phyloP scores from a whole-genome alignment of 2,797 vertebrate species.

The Loriculus beryllinus region DNA sequence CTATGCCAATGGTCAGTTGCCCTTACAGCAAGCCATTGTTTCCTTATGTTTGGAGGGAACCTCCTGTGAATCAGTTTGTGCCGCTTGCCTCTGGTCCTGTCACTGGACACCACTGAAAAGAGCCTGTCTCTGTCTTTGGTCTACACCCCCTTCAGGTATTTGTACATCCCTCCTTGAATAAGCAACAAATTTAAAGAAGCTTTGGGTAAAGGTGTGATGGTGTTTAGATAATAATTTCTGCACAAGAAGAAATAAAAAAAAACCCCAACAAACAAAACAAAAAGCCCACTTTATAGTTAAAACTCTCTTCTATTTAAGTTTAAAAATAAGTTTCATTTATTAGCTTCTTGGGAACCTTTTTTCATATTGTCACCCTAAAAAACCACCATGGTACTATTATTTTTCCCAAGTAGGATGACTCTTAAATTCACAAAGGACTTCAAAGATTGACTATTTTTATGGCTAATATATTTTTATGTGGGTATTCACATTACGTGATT shows the following conservation, averaged over 20 bases:
- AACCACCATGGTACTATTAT: background rate
- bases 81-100: background rate
- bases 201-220: background rate
- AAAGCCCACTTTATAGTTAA: background rate
- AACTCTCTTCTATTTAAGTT: accelerated
- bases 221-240: background rate
- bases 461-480: background rate
- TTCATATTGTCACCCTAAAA: background rate
- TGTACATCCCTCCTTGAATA: background rate
- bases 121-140: background rate
- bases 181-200: background rate
- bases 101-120: background rate
- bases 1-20: background rate
- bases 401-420: background rate
- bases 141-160: background rate
- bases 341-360: background rate
- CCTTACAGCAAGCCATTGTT: background rate
- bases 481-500: background rate
- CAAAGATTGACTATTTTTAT: background rate
- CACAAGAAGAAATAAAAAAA: background rate
- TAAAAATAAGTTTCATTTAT: background rate
- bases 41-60: background rate
- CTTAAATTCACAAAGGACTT: background rate
- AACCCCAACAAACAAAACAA: too few species aligned
- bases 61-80: background rate